Evolutionary conservation across 2,113 vertebrate species (phyloP), one percentile per base, ranked within the genome.

Genomic region (Muntiacus muntjak): DNA sequence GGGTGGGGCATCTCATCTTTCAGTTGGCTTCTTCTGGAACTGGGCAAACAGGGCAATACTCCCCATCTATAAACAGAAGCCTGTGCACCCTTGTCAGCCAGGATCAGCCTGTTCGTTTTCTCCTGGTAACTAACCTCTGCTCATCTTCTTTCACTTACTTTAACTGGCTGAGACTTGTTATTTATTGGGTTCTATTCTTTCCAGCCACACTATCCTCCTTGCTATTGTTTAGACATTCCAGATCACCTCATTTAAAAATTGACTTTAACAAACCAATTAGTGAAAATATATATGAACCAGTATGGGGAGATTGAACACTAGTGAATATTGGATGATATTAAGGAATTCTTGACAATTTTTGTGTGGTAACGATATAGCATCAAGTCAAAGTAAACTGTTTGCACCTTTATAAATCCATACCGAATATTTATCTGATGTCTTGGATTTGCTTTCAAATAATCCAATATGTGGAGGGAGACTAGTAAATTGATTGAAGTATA

Each of bases 361-460:
- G 21, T 74, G 4, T 85, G 23, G 55, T 74, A 30, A 36, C 47
- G 30, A 88, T 74, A 12, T 43, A 30, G 45, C 26, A 15, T 6
- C 58, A 40, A 40, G 10, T 45, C 86, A 88, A 54, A 97, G 91
- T 86, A 79, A 92, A 78, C 1, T 84, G 7, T 62, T 82, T n/a
- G 50, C 60, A 87, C 60, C 54, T 94, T 92, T 67, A 57, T 23
- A 95, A 90, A 83, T 87, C 83, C 17, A 40, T 64, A 43, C 12
- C 40, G 6, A 88, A 55, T 87, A 60, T 74, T 81, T 91, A 62
- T 62, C 57, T 58, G 52, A 79, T 76, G 2, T 54, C 64, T 97
- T 94, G 15, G 6, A 71, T 94, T 91, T 85, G 14, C 33, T 96
- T 94, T 94, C 54, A 96, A 74, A 85, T 90, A 91, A 64, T 67